Evolutionary conservation across 2,888 invertebrate genomes (phyloP), one percentile per base, ranked within the genome.

Genomic region (Harpagoxenus sublaevis): DNA sequence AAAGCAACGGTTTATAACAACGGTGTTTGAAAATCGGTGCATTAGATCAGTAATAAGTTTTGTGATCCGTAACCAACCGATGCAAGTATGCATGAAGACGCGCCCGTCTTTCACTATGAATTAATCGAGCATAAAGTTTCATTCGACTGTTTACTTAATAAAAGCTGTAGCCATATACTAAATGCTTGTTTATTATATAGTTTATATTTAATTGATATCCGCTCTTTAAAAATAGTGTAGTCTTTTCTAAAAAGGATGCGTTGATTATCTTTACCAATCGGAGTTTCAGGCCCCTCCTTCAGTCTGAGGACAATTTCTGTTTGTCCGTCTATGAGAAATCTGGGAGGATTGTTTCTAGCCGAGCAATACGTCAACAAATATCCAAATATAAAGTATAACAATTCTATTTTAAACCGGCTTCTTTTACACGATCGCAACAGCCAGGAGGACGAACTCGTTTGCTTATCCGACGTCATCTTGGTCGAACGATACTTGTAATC

Each of bases 291-390:
- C 74, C 98, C 98, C 96, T 99, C 99, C 95, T 98, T 98, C 93
- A 98, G 96, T 94, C 98, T 96, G 92, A 99, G 96, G 88, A 99
- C 98, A 92, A 99, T 98, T 96, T 99, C 98, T 89, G 98, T 98
- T 95, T 98, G 98, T 86, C 98, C 98, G 93, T 98, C 98, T 94
- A 97, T 97, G 84, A 98, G 96, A 95, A 98, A 98, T 87, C 97
- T 96, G n/a, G 98, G 98, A 66, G 98, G 98, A 92, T 97, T 96
- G 96, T 98, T 98, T 87, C 96, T 96, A 73, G 94, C 94, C 39
- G 88, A 90, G 84, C 92, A 92, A 18, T 89, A 86, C 53, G 90
- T 86, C 87, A 91, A 71, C 77, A 93, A 83, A 65, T 87, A 92
- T 65, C 85, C 77, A 31, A 94, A 84, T 45, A 91, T 79, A 65